Base-by-base conservation (phyloP, 2,888 invertebrate genomes). In the Branchipolynoe longqiensis region DNA sequence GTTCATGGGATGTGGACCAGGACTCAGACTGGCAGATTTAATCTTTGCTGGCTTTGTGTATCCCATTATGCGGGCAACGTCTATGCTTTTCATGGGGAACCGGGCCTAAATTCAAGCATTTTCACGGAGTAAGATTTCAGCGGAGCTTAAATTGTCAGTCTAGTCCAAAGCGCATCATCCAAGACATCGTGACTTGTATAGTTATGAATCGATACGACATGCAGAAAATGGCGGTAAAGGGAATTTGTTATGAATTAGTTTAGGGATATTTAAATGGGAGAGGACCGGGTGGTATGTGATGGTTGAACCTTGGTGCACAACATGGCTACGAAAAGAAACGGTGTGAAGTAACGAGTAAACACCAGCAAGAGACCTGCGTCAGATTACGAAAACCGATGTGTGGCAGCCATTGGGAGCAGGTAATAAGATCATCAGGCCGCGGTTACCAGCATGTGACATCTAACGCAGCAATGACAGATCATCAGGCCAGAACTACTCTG, bases 261-360 rank as follows among this genome's bases (percentile, higher is more conserved):
- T 31, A 31, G 28, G 62, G 62, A 3, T 62, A 62, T 18, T 62
- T 62, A 28, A 3, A 62, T 33, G 69, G 18, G 36, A 22, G 36
- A 18, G 18, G 48, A 48, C 48, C 8, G 69, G 33, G 69, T 69
- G 69, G 69, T 69, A 33, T 14, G 33, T 18, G 69, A 36, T 38
- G 69, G 69, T 69, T 38, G 38, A 69, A 69, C 69, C 25, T 38
- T 69, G 69, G 69, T 69, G 69, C 69, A 69, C 69, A 69, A 69
- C 1, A 28, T 2, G 69, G 69, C 69, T 25, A 69, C 69, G 38
- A 38, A 33, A 64, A 64, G 69, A 69, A 38, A 38, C 38, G 69
- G 22, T 36, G 69, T 48, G 14, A 69, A 18, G n/a, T 18, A 18
- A 4, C 58, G 25, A 14, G n/a, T 25, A 58, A 14, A 58, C 22